Evolutionary conservation across 2,888 invertebrate species (phyloP), one percentile per base, ranked within the genome.

Genomic region (Harpalus rufipes): DNA sequence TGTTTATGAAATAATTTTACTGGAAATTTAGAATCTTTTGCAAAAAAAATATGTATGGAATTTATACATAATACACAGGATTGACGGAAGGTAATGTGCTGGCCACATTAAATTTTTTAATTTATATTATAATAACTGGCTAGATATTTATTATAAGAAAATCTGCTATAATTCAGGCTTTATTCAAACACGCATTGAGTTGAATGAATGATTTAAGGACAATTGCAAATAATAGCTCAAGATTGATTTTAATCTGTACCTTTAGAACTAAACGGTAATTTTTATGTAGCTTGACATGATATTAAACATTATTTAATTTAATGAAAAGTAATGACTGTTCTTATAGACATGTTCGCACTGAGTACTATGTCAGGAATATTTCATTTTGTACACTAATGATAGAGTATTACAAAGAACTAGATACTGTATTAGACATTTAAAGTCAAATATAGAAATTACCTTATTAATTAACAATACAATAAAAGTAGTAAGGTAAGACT

Each of bases 221-320:
- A 74, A 74, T 44, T 74, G 74, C 51, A 74, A 74, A 74, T 72
- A 8, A 72, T 32, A 65, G 25, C 32, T 41, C 16, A 44, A 7
- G 39, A 41, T 10, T 12, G 16, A 72, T 72, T 72, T 39, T 72
- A 25, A 41, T 41, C 18, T 7, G 7, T 7, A 72, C 12, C n/a
- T 41, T 68, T 25, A 3, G 18, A n/a, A 18, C 18, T 65, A 65
- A 65, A 16, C 39, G 25, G 72, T 72, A 32, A 72, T 72, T 72
- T 72, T 41, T 72, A 72, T 44, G 18, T 6, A 39, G 72, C 41
- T 72, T 72, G 65, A 72, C 72, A 39, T 41, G 39, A 72, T 39
- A 72, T 39, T n/a, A 72, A 41, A 72, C 72, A 72, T 32, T 72
- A 41, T 72, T 72, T 72, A 72, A 41, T 72, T 72, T 72, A 72